A percentile compares a stretch with the other conserved stretches of the same genome.
phyloP scores from a whole-genome alignment of 2,888 invertebrate genomes.

The Ectropis crepuscularia region DNA sequence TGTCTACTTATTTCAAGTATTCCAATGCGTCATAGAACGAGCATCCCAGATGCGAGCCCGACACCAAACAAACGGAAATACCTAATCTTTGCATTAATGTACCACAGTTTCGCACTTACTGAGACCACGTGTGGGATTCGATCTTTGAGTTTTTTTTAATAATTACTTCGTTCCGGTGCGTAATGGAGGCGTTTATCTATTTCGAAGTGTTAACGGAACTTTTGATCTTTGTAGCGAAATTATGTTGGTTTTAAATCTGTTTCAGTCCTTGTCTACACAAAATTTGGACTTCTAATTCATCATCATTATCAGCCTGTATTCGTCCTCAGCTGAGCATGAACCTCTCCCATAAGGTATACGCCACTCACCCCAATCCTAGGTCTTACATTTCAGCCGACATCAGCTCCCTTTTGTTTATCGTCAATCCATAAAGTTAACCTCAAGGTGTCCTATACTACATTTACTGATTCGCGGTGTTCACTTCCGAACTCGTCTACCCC shows the following conservation, averaged over 20 bases:
- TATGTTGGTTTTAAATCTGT: background rate
- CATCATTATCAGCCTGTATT: too few relatives aligned
- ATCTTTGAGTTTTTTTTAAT: constrained; percentile 56
- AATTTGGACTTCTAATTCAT: too few relatives aligned
- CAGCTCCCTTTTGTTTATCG: too few relatives aligned
- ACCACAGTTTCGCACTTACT: constrained; percentile 61
- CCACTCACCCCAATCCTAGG: too few relatives aligned
- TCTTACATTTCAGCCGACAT: too few relatives aligned
- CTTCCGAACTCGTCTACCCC: too few relatives aligned
- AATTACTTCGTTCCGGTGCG: constrained; percentile 59
- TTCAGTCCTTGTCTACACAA: too few relatives aligned
- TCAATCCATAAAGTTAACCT: too few relatives aligned
- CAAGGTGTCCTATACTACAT: too few relatives aligned
- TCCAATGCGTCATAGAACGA: constrained; percentile 57
- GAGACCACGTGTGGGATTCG: constrained; percentile 57
- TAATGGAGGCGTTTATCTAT: constrained; percentile 37
- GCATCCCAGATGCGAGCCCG: constrained; percentile 66
- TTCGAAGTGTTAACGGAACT: constrained; percentile 35
- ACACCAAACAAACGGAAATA: constrained; percentile 74
- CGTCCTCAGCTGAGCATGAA: too few relatives aligned
- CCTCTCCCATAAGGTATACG: too few relatives aligned
- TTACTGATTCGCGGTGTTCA: too few relatives aligned
- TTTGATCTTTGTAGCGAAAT: constrained; percentile 25
- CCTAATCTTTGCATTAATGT: constrained; percentile 81
- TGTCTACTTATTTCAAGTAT: constrained; percentile 47